These are phyloP conservation scores for Chionomys nivalis DNA, from an alignment of 2,113 vertebrate genomes.

Conservation along the genomic window DNA sequence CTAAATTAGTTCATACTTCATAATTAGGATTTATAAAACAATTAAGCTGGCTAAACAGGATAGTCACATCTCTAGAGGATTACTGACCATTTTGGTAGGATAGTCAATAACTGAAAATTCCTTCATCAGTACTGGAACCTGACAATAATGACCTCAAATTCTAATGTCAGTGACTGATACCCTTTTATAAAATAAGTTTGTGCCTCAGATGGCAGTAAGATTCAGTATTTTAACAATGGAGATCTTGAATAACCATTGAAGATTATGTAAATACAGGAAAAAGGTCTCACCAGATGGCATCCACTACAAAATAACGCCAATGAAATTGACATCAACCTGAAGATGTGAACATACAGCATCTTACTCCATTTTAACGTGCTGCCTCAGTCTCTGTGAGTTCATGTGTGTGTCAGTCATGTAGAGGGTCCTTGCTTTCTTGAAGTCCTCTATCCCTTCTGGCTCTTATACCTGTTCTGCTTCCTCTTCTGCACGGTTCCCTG, in stretches of 20 bases:
- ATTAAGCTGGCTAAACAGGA: not conserved
- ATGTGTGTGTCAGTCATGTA: not conserved
- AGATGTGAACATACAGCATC: not conserved
- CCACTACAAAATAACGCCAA: slow-evolving; percentile 37
- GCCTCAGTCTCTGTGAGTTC: not conserved
- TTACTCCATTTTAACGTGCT: not conserved
- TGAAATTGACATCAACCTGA: slow-evolving; percentile 29
- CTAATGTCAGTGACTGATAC: not conserved
- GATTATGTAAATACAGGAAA: slow-evolving; percentile 42
- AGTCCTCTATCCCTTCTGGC: not conserved
- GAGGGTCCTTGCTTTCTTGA: not conserved
- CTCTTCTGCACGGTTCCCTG: not conserved
- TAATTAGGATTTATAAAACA: not conserved
- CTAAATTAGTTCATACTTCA: slow-evolving; percentile 43
- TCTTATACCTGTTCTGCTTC: not conserved
- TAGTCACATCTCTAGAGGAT: not conserved
- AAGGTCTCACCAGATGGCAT: not conserved
- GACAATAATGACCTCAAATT: not conserved
- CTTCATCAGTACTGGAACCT: not conserved
- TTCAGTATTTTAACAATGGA: not conserved
- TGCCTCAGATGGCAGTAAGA: not conserved
- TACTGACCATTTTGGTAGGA: not conserved
- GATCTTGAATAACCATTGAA: slow-evolving; percentile 30
- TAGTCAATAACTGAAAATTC: slow-evolving; percentile 38
- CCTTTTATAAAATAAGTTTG: not conserved